Conservation (phyloP, 2,113 vertebrate species). For the Grammomys dolichurus region DNA sequence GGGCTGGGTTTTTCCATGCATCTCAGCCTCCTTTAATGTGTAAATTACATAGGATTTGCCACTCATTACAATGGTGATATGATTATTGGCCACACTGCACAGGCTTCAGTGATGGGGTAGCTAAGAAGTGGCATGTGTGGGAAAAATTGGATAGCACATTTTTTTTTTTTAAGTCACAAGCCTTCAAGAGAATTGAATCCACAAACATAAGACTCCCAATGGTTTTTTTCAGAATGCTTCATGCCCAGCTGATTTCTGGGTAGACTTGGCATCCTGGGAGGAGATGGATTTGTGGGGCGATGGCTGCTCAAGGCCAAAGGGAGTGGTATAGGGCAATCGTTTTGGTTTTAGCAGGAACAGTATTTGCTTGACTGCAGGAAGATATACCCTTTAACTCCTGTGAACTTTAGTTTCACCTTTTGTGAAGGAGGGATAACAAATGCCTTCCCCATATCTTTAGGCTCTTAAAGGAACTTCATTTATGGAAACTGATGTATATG, state of each 20-base stretch:
- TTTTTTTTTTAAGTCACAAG: slow-evolving; percentile 58
- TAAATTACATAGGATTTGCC: slow-evolving; percentile 91
- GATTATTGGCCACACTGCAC: slow-evolving; percentile 85
- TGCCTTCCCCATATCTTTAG: neutral
- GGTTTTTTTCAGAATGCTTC: slow-evolving; percentile 50
- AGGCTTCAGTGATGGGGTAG: slow-evolving; percentile 66
- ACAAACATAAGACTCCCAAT: slow-evolving; percentile 54
- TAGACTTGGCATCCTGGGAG: neutral
- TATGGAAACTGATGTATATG: neutral
- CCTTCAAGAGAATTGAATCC: slow-evolving; percentile 64
- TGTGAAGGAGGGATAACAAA: neutral
- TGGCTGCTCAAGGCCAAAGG: neutral
- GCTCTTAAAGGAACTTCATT: neutral
- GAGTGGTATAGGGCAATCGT: neutral
- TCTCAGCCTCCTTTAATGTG: slow-evolving; percentile 89
- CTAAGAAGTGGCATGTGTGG: slow-evolving; percentile 82
- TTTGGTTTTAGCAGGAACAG: neutral
- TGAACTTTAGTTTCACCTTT: slow-evolving; percentile 22
- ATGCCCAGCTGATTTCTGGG: slow-evolving; percentile 31
- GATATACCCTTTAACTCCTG: neutral
- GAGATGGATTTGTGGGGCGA: neutral
- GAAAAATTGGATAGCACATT: slow-evolving; percentile 75
- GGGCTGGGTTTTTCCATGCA: slow-evolving; percentile 89
- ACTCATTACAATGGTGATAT: slow-evolving; percentile 89
- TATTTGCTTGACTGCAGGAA: neutral